Evolutionary conservation across 2,113 vertebrate species (phyloP).

Genomic region (Periophthalmus modestus): DNA sequence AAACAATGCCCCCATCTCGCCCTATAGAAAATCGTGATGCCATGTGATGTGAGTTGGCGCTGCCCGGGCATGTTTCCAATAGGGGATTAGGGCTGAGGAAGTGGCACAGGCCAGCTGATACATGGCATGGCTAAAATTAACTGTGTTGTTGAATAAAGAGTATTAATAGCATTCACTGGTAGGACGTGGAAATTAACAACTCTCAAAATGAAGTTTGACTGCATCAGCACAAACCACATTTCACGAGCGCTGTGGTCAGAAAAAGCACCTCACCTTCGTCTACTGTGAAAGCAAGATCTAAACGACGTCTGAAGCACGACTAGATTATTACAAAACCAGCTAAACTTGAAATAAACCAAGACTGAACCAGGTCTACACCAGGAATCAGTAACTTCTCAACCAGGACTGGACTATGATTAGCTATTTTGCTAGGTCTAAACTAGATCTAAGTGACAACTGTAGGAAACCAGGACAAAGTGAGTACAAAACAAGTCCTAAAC

Average conservation of each 20-base stretch:
- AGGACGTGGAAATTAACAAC: slow-evolving; percentile 35
- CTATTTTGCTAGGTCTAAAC: no score
- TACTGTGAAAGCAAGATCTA: no score
- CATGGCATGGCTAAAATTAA: slow-evolving; percentile 77
- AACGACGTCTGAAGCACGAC: neutral
- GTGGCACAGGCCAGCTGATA: slow-evolving; percentile 67
- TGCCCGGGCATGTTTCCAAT: slow-evolving; percentile 53
- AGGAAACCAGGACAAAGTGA: no score
- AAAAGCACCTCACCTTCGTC: neutral
- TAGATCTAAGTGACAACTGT: no score
- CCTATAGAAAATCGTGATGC: neutral
- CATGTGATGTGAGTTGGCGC: slow-evolving; percentile 22
- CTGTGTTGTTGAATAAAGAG: slow-evolving; percentile 58
- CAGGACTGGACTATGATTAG: no score
- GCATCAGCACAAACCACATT: slow-evolving; percentile 10
- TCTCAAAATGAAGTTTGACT: slow-evolving; percentile 17
- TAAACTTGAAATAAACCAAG: neutral
- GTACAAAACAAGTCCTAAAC: no score
- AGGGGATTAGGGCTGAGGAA: slow-evolving; percentile 73
- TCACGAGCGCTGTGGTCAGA: neutral
- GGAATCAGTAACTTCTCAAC: no score
- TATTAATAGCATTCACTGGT: slow-evolving; percentile 69
- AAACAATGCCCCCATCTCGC: no score
- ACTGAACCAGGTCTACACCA: neutral
- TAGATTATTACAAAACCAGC: no score